These are phyloP conservation scores for Caenorhabditis doughertyi DNA, from an alignment of 2,888 invertebrate species.

Conservation along the genomic window DNA sequence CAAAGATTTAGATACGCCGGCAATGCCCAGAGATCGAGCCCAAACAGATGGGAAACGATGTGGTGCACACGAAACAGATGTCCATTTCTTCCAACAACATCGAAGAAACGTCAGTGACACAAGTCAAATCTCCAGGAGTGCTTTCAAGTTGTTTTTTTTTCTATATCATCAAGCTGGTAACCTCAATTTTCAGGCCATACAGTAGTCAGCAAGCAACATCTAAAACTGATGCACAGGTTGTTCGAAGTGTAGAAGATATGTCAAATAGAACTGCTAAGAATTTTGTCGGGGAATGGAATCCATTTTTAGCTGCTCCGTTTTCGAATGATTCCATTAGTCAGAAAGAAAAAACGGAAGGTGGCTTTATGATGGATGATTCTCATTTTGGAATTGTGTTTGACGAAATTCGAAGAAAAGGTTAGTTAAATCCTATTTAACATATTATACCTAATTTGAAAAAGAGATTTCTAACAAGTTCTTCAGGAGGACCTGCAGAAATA, in stretches of 20 bases:
- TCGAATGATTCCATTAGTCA: constrained; percentile 5
- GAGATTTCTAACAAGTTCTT: neutral
- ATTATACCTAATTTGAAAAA: no score
- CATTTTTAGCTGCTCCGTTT: constrained; percentile 75
- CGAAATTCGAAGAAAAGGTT: constrained; percentile 56
- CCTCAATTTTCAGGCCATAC: constrained; percentile 65
- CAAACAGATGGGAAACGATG: constrained; percentile 47
- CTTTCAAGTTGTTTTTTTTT: constrained; percentile 68
- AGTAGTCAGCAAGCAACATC: constrained; percentile 61
- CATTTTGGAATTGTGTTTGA: constrained; percentile 63
- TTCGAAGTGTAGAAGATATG: constrained; percentile 59
- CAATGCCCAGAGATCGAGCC: constrained; percentile 29
- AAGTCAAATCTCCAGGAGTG: constrained; percentile 66
- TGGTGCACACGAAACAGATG: constrained; percentile 16
- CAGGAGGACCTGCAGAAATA: constrained; percentile 8
- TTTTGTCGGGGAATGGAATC: constrained; percentile 70
- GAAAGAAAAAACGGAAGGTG: constrained; percentile 6
- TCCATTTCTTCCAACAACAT: constrained; percentile 55
- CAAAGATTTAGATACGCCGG: constrained; percentile 62
- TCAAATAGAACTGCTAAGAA: constrained; percentile 5
- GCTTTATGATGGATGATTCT: constrained; percentile 49
- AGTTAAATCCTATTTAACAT: neutral
- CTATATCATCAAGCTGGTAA: neutral
- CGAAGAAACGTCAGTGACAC: constrained; percentile 70
- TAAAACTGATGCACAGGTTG: constrained; percentile 23